These are phyloP conservation scores for Sander vitreus DNA, from an alignment of 2,113 vertebrate species.

Conservation along the genomic window DNA sequence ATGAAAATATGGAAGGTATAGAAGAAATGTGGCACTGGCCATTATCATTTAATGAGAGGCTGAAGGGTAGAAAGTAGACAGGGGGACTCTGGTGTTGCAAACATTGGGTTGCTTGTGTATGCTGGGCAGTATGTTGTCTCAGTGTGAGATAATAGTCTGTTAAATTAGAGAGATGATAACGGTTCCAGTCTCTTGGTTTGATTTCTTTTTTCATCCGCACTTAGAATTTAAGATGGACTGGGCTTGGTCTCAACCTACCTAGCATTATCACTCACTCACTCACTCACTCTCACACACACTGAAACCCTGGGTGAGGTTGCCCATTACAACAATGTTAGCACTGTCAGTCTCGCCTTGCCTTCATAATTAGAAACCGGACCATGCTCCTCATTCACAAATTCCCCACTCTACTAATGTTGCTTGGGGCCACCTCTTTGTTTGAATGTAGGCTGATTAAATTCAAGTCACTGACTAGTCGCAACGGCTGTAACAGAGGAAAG, in stretches of 20 bases:
- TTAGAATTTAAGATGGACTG: conserved; percentile 39
- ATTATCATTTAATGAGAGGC: too few species aligned
- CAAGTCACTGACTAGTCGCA: conserved; percentile 69
- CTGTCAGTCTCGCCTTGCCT: conserved; percentile 66
- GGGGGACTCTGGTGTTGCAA: background rate
- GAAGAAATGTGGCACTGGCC: background rate
- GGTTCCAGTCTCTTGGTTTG: conserved; percentile 44
- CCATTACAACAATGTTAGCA: conserved; percentile 76
- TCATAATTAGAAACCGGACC: conserved; percentile 78
- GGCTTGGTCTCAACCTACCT: conserved; percentile 33
- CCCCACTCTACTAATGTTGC: conserved; percentile 63
- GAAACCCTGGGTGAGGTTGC: conserved; percentile 34
- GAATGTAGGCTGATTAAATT: conserved; percentile 80
- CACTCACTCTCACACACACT: background rate
- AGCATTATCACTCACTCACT: conserved; percentile 3
- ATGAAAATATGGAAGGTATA: background rate
- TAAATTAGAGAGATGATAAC: conserved; percentile 44
- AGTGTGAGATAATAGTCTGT: conserved; percentile 36
- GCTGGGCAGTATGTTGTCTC: conserved; percentile 28
- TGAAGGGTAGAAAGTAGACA: background rate
- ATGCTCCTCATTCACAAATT: conserved; percentile 70
- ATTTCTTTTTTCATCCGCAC: conserved; percentile 47
- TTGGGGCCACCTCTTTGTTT: conserved; percentile 68
- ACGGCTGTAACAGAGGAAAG: conserved; percentile 54
- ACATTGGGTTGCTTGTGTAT: conserved; percentile 24